These are phyloP conservation scores for Potamilus streckersoni DNA, from an alignment of 1,140 invertebrate species.

Conservation along the genomic window DNA sequence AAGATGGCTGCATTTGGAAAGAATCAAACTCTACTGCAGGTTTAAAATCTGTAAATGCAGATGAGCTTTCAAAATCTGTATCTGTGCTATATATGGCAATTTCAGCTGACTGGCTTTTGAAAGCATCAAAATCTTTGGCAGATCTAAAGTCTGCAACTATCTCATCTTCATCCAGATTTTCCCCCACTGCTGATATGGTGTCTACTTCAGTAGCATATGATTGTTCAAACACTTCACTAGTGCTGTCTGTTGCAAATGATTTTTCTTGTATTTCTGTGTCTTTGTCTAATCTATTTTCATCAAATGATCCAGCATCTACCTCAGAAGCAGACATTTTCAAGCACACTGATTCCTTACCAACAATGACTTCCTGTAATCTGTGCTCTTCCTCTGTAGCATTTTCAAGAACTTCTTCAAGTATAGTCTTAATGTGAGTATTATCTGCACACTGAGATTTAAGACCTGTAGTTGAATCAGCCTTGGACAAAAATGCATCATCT, in stretches of 20 bases:
- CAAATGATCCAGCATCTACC: background rate
- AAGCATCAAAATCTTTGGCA: slow-evolving; percentile 6
- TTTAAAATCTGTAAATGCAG: background rate
- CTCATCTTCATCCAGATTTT: background rate
- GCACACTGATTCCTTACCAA: background rate
- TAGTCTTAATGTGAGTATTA: background rate
- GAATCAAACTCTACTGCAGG: background rate
- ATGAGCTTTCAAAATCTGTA: too few species aligned
- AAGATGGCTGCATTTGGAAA: background rate
- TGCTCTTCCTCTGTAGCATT: background rate
- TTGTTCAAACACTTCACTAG: background rate
- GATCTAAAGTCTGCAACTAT: background rate
- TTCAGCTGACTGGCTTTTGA: too few species aligned
- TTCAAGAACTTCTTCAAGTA: background rate
- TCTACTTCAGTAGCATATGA: background rate
- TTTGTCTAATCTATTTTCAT: background rate
- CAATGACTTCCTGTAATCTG: background rate
- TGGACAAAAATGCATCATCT: background rate
- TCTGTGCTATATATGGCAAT: too few species aligned
- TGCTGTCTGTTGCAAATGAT: background rate
- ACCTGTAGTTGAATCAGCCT: too few species aligned
- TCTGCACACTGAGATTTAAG: background rate
- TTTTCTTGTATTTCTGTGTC: background rate
- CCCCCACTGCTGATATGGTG: background rate
- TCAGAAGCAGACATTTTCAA: background rate